Evolutionary conservation across 2,888 invertebrate species (phyloP).

Genomic region (Apamea crenata): DNA sequence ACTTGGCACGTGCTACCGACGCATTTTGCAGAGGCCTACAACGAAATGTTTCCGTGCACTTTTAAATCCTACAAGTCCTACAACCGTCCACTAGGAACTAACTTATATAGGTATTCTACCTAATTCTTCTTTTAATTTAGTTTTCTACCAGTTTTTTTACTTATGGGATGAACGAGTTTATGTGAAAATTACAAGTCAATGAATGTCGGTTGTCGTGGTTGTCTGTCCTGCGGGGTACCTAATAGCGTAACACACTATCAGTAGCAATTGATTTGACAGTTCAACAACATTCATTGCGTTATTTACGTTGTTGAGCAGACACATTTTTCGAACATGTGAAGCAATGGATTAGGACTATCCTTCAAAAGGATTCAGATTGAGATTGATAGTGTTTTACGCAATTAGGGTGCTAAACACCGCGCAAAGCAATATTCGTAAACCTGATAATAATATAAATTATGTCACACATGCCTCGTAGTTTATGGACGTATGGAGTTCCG

Average conservation of each 20-base stretch:
- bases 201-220: not conserved
- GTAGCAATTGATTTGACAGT: too few species aligned
- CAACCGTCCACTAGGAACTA: not conserved
- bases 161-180: not conserved
- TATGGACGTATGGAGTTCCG: constrained; percentile 1
- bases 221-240: not conserved
- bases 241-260: too few species aligned
- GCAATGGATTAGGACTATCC: too few species aligned
- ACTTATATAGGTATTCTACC: not conserved
- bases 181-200: not conserved
- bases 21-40: not conserved
- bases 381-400: too few species aligned
- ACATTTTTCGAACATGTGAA: too few species aligned
- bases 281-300: too few species aligned
- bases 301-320: too few species aligned
- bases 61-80: not conserved
- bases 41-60: not conserved
- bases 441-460: constrained; percentile 1
- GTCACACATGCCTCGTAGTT: constrained; percentile 27
- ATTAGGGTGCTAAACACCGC: too few species aligned
- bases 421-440: not conserved
- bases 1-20: not conserved
- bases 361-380: too few species aligned
- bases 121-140: too few species aligned
- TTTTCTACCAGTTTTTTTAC: not conserved